Evolutionary conservation across 2,113 vertebrate species (phyloP), one percentile per base, ranked within the genome.

Genomic region (Python bivittatus): DNA sequence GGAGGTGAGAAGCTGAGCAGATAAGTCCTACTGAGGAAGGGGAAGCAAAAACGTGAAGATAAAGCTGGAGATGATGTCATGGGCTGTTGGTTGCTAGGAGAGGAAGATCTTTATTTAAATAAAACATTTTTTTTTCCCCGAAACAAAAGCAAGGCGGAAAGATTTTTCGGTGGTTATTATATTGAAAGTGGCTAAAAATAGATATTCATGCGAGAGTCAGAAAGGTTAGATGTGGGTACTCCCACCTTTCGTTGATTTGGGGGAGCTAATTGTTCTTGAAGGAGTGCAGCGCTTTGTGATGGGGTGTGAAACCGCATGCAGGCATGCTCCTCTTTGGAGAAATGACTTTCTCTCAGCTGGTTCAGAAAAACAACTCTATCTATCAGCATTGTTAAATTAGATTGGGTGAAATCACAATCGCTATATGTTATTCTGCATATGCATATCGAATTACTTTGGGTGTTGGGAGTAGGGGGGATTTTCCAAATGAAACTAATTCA

Each of bases 81-180:
- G 96, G 48, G 79, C 96, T 5, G 72, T 92, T 92, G 93, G 93
- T 95, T 97, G 94, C 91, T 96, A 96, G 92, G 96, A 96, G 53
- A 54, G 60, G n/a, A 38, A 93, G 93, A 60, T 23, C 10, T 95
- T 95, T 87, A n/a, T 23, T 92, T 33, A 92, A 90, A 93, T 61
- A 96, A 97, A 96, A 90, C 17, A 3, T 38, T 94, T 23, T 95
- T 95, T 44, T 84, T 84, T 84, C 22, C 22, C 68, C 6, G 6
- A 72, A 72, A 72, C n/a, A 72, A 29, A 17, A 93, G 25, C 83
- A 89, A 95, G 13, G 12, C 57, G 23, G 91, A 53, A 90, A 56
- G 94, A 91, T 44, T 95, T 88, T 86, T 86, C 83, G 95, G 89
- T 27, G 25, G 56, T 6, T 1, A 79, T 42, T 72, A 91, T 2